phyloP scores from a whole-genome alignment of 2,797 vertebrate genomes.

The Nyctalus aviator region DNA sequence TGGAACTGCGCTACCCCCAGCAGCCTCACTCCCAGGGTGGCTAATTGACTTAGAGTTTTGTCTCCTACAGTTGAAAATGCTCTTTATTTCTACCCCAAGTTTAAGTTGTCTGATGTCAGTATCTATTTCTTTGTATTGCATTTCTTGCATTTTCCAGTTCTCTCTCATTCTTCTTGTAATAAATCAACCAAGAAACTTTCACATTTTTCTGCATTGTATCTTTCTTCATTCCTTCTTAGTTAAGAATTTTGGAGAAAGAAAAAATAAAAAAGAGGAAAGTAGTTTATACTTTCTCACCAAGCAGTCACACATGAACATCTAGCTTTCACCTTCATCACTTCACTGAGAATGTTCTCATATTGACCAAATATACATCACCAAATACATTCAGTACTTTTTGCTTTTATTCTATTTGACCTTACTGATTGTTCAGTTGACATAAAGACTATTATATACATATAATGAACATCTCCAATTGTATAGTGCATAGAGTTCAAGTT shows the following conservation, averaged over 20 bases:
- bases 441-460: not conserved
- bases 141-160: constrained; percentile 45
- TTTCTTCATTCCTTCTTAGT: constrained; percentile 30
- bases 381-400: not conserved
- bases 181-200: constrained; percentile 57
- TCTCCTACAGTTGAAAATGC: constrained; percentile 9
- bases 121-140: constrained; percentile 26
- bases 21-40: not conserved
- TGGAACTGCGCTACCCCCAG: not conserved
- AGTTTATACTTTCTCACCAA: not conserved
- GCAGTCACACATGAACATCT: not conserved
- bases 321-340: not conserved
- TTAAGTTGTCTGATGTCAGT: constrained; percentile 36
- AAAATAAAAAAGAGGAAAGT: not conserved
- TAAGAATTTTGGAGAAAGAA: not conserved
- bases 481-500: not conserved
- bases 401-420: constrained; percentile 17
- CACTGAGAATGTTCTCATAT: not conserved
- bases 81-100: not conserved
- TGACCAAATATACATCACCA: not conserved
- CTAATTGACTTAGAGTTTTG: not conserved
- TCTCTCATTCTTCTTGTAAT: constrained; percentile 40
- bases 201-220: not conserved
- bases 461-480: not conserved
- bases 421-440: not conserved